These are phyloP conservation scores for Coluber constrictor DNA, from an alignment of 2,797 vertebrate species.

Conservation along the genomic window DNA sequence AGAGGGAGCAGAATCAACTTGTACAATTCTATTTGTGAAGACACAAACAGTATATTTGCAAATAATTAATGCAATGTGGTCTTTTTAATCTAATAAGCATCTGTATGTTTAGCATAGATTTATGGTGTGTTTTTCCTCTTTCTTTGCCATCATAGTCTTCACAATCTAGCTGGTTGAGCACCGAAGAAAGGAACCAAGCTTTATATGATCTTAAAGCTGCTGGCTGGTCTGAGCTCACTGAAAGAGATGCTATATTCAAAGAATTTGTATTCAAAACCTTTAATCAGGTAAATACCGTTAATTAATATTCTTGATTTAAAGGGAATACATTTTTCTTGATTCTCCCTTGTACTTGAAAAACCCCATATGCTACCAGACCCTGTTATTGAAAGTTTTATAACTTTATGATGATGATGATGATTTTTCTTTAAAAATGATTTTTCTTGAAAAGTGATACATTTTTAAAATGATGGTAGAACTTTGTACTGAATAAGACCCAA, in stretches of 20 bases:
- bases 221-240: slow-evolving; percentile 84
- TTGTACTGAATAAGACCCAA: background rate
- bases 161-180: slow-evolving; percentile 78
- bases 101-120: slow-evolving; percentile 8
- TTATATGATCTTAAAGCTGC: slow-evolving; percentile 80
- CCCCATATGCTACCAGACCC: slow-evolving; percentile 32
- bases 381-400: background rate
- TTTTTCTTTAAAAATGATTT: background rate
- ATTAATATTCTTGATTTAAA: slow-evolving; percentile 28
- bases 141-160: slow-evolving; percentile 72
- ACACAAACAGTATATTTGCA: rapidly evolving
- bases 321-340: slow-evolving; percentile 20
- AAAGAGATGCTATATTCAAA: slow-evolving; percentile 90
- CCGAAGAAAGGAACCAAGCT: slow-evolving; percentile 81
- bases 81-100: background rate
- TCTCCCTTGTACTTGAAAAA: slow-evolving; percentile 35
- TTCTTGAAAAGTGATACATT: background rate
- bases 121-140: slow-evolving; percentile 8
- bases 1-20: background rate
- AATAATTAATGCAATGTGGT: background rate
- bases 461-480: background rate
- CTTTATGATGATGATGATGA: background rate
- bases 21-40: background rate
- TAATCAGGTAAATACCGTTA: slow-evolving; percentile 81
- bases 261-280: slow-evolving; percentile 92